Percentiles rank a stretch among this genome's conserved stretches.
phyloP scores from a whole-genome alignment of 2,113 vertebrate species.

The Microcebus lehilahytsara region DNA sequence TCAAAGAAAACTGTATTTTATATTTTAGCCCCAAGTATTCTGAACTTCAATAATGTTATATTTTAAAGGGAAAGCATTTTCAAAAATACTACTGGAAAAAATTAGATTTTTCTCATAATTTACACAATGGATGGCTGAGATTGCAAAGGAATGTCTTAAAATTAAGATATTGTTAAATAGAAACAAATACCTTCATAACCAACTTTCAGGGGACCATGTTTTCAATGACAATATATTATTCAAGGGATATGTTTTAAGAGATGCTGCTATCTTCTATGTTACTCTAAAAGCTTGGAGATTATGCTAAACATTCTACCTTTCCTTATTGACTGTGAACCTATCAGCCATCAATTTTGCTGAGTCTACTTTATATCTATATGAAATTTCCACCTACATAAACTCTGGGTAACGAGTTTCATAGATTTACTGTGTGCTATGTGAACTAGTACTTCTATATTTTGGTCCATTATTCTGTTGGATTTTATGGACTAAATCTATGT shows the following conservation, averaged over 20 bases:
- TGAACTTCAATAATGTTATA: not conserved
- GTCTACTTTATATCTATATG: not conserved
- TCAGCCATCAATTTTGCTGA: not conserved
- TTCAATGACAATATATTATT: not conserved
- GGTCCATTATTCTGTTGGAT: not conserved
- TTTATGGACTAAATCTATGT: not conserved
- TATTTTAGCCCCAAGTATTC: too few species aligned
- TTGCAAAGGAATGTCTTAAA: conserved; percentile 8
- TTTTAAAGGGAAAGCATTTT: conserved; percentile 15
- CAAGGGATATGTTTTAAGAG: not conserved
- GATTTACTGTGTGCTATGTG: not conserved
- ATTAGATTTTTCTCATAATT: not conserved
- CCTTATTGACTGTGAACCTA: not conserved
- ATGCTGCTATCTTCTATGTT: not conserved
- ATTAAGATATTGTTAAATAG: not conserved
- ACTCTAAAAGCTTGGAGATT: not conserved
- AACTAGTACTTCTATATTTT: not conserved
- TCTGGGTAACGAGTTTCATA: not conserved
- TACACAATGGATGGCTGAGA: not conserved
- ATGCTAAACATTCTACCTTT: not conserved
- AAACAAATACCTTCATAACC: not conserved
- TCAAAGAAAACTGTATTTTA: conserved; percentile 13
- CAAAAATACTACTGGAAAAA: conserved; percentile 13
- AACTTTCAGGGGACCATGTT: not conserved
- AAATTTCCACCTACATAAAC: not conserved